Evolutionary conservation across 2,888 invertebrate species (phyloP).

Genomic region (Andrena haemorrhoa): DNA sequence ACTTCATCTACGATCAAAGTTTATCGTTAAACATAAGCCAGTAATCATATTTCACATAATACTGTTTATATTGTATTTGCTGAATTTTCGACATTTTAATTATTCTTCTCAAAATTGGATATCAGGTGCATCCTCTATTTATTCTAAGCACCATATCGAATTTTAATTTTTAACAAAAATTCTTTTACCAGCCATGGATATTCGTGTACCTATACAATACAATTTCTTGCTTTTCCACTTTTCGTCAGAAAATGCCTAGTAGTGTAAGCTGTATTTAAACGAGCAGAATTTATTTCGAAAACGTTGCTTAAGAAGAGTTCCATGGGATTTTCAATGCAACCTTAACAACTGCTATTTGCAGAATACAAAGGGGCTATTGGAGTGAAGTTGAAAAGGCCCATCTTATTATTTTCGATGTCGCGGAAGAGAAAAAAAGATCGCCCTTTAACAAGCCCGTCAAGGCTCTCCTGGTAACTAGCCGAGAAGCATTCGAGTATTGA

Average conservation of each 20-base stretch:
- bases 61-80: too few relatives aligned
- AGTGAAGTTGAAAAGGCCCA: constrained; percentile 14
- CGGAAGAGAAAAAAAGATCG: constrained; percentile 5
- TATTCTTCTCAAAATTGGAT: too few relatives aligned
- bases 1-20: too few relatives aligned
- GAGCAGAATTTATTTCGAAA: constrained; percentile 10
- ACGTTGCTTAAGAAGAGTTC: neutral
- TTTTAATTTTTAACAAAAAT: too few relatives aligned
- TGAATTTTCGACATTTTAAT: too few relatives aligned
- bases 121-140: too few relatives aligned
- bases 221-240: neutral
- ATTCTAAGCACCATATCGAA: too few relatives aligned
- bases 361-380: neutral
- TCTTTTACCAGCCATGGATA: too few relatives aligned
- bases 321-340: constrained; percentile 8
- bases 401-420: constrained; percentile 29
- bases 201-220: neutral
- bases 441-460: constrained; percentile 35
- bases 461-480: constrained; percentile 14
- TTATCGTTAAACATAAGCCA: too few relatives aligned
- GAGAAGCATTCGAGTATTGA: constrained; percentile 27
- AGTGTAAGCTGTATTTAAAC: neutral
- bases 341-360: constrained; percentile 6
- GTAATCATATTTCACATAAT: too few relatives aligned
- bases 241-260: neutral